These are phyloP conservation scores for Yponomeuta cagnagella DNA, from an alignment of 2,888 invertebrate genomes.

Conservation along the genomic window DNA sequence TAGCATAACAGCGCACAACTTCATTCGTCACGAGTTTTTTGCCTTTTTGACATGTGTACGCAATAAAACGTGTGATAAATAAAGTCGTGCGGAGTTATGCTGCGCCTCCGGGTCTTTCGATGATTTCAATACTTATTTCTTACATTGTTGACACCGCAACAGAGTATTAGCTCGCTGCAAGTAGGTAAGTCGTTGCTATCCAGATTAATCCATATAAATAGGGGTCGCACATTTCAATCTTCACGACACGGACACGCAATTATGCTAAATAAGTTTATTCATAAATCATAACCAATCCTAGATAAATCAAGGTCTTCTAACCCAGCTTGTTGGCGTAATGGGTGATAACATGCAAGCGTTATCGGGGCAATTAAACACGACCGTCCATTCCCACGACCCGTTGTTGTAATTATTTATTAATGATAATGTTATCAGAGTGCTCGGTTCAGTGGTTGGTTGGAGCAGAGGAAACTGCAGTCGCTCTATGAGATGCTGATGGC, in stretches of 20 bases:
- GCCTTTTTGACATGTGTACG: no score
- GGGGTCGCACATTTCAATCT: background rate
- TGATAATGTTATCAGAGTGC: background rate
- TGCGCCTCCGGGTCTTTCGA: no score
- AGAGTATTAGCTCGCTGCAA: background rate
- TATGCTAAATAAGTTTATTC: background rate
- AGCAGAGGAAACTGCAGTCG: background rate
- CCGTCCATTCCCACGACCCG: constrained; percentile 5
- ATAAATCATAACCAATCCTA: background rate
- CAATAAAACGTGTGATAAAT: no score
- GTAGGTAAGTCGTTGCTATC: background rate
- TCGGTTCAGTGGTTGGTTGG: background rate
- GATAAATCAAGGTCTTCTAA: background rate
- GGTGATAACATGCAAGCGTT: constrained; percentile 1
- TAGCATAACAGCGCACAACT: no score
- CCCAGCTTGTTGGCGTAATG: background rate
- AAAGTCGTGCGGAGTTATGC: no score
- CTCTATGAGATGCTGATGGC: background rate
- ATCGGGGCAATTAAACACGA: constrained; percentile 4
- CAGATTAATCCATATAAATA: background rate
- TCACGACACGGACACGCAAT: background rate
- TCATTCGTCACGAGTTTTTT: no score
- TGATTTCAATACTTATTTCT: no score
- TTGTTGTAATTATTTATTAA: constrained; percentile 9
- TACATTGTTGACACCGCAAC: no score